These are phyloP conservation scores for Rhynchonema sp. DNA, from an alignment of 2,888 invertebrate species.

Conservation along the genomic window DNA sequence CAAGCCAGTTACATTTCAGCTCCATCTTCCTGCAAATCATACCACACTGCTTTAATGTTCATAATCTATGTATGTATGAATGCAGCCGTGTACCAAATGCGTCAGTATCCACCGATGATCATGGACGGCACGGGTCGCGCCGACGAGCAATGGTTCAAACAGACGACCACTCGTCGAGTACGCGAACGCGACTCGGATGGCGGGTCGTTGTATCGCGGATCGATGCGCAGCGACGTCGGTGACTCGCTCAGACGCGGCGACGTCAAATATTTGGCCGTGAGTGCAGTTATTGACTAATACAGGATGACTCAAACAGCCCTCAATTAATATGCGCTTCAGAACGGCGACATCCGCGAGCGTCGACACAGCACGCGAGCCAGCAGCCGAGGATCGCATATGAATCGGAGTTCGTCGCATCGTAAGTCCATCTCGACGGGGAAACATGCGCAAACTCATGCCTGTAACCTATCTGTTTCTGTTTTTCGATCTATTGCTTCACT, in stretches of 20 bases:
- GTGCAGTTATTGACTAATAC: too few species aligned
- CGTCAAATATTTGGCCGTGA: conserved; percentile 16
- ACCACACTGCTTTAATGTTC: too few species aligned
- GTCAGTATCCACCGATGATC: not conserved
- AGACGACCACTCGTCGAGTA: conserved; percentile 14
- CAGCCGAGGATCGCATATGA: conserved; percentile 9
- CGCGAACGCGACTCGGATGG: not conserved
- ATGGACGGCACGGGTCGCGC: not conserved
- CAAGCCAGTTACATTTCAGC: too few species aligned
- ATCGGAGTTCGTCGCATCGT: conserved; percentile 24
- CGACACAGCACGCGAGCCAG: not conserved
- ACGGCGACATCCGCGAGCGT: conserved; percentile 16
- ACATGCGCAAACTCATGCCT: too few species aligned
- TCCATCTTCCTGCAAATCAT: too few species aligned
- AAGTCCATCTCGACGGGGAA: too few species aligned
- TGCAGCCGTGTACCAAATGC: conserved; percentile 5
- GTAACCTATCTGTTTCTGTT: too few species aligned
- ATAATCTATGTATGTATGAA: too few species aligned
- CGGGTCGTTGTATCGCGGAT: not conserved
- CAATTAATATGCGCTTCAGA: conserved; percentile 12
- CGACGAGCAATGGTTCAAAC: conserved; percentile 15
- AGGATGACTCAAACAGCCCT: too few species aligned
- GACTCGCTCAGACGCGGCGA: conserved; percentile 21
- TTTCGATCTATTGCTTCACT: not conserved
- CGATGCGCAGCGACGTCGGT: not conserved